Evolutionary conservation across 2,797 vertebrate genomes (phyloP), one percentile per base, ranked within the genome.

Genomic region (Protosalanx chinensis): DNA sequence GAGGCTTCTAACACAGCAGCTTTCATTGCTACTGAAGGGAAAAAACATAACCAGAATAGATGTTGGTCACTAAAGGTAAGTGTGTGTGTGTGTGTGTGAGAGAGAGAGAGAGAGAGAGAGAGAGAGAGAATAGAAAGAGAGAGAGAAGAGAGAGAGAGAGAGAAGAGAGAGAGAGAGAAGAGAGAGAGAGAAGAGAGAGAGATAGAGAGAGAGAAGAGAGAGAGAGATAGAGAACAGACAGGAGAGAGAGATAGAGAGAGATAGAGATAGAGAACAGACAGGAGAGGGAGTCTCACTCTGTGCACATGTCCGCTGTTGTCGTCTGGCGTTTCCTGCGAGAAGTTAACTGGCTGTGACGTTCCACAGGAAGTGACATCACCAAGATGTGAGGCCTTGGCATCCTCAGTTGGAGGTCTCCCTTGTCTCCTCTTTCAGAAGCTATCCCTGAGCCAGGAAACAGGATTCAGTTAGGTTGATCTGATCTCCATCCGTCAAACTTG

Each of bases 1-100:
- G 3, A 94, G 89, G 23, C 88, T 90, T 18, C 90, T 82, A 51
- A 94, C 90, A 3, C 93, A 94, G 76, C 93, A 94, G 71, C 90
- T 91, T 77, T 94, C 72, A 46, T 8, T 46, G 41, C 41, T 46
- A 0, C 83, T 84, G n/a, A 75, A 75, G 13, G 63, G 8, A n/a
- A 56, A 56, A 2, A 56, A 6, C 18, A 56, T 16, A 46, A 56
- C 15, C 51, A n/a, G 18, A 7, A 46, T 46, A 46, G 41, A 12
- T 46, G 51, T n/a, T 56, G 51, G 15, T 56, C 49, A 51, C 49
- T 18, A 51, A 51, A 51, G 5, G 18, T 3, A 13, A 16, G 49
- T 15, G 49, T 51, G 35, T 37, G 35, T 37, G 35, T 37, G 35
- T 37, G 35, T 37, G 35, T 7, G 35, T 7, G 35, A 37, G 7